Percentiles rank a stretch among this genome's conserved stretches.
phyloP scores from a whole-genome alignment of 2,113 vertebrate genomes.

The Geothlypis trichas region DNA sequence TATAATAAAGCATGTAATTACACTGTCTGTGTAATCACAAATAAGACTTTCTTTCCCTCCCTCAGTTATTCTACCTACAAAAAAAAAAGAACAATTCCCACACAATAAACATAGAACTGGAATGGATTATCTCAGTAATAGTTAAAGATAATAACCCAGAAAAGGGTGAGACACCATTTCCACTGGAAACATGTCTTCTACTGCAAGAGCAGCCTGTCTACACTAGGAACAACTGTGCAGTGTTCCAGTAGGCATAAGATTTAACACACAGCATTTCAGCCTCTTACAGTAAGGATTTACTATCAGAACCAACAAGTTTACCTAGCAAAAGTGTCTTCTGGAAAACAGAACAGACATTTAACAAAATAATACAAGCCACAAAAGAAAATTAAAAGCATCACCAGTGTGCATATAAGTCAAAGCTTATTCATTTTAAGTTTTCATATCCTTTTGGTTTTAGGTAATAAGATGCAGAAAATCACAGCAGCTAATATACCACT shows the following conservation, averaged over 20 bases:
- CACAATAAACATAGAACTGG: not conserved
- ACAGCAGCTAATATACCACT: not conserved
- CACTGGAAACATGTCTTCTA: not conserved
- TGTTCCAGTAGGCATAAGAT: not conserved
- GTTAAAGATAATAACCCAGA: not conserved
- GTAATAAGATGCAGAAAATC: not conserved
- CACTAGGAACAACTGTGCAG: not conserved
- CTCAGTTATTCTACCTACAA: not conserved
- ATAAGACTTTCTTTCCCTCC: not conserved
- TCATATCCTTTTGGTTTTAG: not conserved
- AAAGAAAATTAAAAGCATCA: not conserved
- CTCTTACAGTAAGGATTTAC: not conserved
- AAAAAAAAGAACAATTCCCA: not conserved
- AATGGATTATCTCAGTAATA: not conserved
- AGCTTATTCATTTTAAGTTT: not conserved
- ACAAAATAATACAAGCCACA: not conserved
- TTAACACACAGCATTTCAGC: not conserved
- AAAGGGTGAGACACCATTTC: not conserved
- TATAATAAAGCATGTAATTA: not conserved
- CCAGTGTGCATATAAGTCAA: not conserved
- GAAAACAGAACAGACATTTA: not conserved
- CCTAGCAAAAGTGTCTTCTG: not conserved
- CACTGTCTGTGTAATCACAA: not conserved
- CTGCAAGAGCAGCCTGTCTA: not conserved
- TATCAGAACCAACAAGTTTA: not conserved